A percentile compares a stretch with the other conserved stretches of the same genome.
These are phyloP conservation scores for Anastrepha obliqua DNA, from an alignment of 1,140 invertebrate genomes.

Conservation along the genomic window DNA sequence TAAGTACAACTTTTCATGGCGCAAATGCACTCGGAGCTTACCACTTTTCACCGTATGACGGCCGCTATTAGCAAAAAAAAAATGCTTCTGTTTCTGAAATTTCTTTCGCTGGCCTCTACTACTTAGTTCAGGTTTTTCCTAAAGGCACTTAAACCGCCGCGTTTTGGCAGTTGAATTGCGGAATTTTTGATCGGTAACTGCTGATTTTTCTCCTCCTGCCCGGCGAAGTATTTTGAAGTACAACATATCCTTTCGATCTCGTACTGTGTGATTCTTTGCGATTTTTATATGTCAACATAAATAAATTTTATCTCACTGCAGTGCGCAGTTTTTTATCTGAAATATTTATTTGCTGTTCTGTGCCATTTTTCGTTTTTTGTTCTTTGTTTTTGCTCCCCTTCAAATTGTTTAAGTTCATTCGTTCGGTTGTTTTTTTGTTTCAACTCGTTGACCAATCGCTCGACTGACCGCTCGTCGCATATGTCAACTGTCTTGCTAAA, in stretches of 20 bases:
- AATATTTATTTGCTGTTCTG: slow-evolving; percentile 1
- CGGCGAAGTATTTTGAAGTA: background rate
- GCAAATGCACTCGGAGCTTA: background rate
- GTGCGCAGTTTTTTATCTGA: background rate
- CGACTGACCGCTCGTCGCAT: slow-evolving; percentile 44
- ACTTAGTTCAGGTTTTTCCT: no score
- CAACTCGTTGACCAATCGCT: background rate
- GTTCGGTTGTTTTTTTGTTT: slow-evolving; percentile 1
- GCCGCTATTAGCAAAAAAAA: no score
- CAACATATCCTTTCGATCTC: background rate
- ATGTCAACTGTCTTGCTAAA: slow-evolving; percentile 73
- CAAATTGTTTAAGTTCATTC: background rate
- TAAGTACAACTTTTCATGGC: no score
- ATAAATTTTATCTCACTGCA: slow-evolving; percentile 9
- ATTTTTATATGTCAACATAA: background rate
- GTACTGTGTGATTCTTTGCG: slow-evolving; percentile 10
- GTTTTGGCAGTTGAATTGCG: slow-evolving; percentile 20
- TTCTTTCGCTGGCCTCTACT: no score
- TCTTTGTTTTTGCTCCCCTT: background rate
- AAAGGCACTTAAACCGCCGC: no score
- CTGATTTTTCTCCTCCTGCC: background rate
- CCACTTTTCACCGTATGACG: background rate
- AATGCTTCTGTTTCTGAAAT: no score
- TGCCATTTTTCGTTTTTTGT: background rate
- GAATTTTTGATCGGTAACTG: slow-evolving; percentile 38